Evolutionary conservation across 2,888 invertebrate species (phyloP), one percentile per base, ranked within the genome.

Genomic region (Synanthedon vespiformis): DNA sequence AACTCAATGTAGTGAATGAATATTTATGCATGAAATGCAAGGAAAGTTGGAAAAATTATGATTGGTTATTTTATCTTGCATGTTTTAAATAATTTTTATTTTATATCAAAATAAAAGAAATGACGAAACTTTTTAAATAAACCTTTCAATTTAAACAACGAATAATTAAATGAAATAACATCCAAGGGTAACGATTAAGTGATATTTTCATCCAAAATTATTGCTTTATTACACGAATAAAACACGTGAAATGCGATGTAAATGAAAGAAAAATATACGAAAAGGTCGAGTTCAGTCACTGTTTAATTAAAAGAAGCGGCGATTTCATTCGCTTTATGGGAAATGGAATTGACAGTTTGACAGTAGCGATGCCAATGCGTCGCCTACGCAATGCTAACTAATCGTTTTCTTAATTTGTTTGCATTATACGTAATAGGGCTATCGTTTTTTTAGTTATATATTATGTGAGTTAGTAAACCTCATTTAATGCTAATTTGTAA

Each of bases 211-310:
- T 66, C 58, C 61, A 55, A 73, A 74, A 65, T 75, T 78, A 78
- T 76, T 67, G 60, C 73, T 76, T 75, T 66, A 76, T 76, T 73
- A 73, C 68, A 63, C 67, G 68, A 62, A 53, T 67, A 70, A 68
- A 65, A 52, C 56, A 62, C 64, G 70, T 72, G 67, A 71, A 69
- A 64, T 58, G 12, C 2, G 13, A 44, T 34, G 34, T 34, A 44
- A 14, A 13, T 44, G 44, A 44, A 12, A 44, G 14, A 44, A 44
- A 44, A 13, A 44, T 44, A 13, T n/a, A 44, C 44, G 13, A n/a
- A 44, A 44, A 44, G 12, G 13, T 44, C 44, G 44, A 44, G 44
- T 44, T 13, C 44, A 44, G 60, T 56, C 59, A 61, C 58, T 54
- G 60, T 66, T 68, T 65, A 70, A 70, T 71, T 69, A 67, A 68